Evolutionary conservation across 2,888 invertebrate species (phyloP), one percentile per base, ranked within the genome.

Genomic region (Drosophila kuntzei): DNA sequence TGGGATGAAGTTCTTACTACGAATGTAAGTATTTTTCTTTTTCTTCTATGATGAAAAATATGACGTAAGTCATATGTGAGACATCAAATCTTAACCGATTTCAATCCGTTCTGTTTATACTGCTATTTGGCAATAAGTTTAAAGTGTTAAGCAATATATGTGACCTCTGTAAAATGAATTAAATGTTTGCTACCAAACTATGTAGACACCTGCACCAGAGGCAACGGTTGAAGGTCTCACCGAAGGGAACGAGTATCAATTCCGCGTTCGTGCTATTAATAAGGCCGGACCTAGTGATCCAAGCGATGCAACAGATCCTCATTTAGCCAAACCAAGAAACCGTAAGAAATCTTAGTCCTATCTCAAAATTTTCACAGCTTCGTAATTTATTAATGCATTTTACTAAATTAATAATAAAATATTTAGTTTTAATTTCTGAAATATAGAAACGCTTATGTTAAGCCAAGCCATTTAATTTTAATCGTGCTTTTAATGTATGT

Each of bases 241-340:
- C 90, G 97, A 98, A 93, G 98, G 98, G 75, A 97, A 97, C 89
- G 95, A 96, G 12, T 98, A 98, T 92, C 98, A 98, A 93, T 99
- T 99, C 94, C 94, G 98, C n/a, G 97, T 99, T 0, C 94, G 96
- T 6, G 98, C 98, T 34, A 95, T 98, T 16, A 99, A 99, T 93
- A 98, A 98, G 92, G 98, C 98, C 7, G 98, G 99, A 1, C 96
- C 96, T 1, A 96, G 97, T 34, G 98, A 98, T 84, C 97, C 98
- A 1, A 97, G 97, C 58, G 98, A 98, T 71, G 94, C 97, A 3
- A 97, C 98, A 0, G 95, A 96, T 78, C 97, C 96, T 67, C 97
- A 98, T 80, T 93, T 96, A 47, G 97, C 97, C 25, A 98, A 98
- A 93, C 96, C 97, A 22, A 94, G 97, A 91, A 96, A 95, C 94